Conservation (phyloP, 2,113 vertebrate genomes). For the Rostratula benghalensis region DNA sequence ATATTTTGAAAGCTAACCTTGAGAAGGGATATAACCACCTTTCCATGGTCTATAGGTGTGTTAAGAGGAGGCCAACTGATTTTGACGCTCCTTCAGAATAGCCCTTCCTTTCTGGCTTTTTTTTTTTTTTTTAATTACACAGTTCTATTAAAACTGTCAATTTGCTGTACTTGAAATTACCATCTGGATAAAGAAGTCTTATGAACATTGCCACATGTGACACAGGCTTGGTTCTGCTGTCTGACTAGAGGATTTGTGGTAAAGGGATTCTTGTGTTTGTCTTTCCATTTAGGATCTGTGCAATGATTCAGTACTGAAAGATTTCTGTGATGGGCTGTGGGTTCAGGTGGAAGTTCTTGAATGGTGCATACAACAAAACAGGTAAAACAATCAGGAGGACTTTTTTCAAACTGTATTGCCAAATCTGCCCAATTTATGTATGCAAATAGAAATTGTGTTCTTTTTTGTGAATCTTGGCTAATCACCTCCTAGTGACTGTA, state of each 20-base stretch:
- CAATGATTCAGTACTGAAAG: conserved; percentile 84
- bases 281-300: conserved; percentile 65
- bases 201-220: neutral
- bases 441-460: neutral
- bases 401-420: neutral
- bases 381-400: conserved; percentile 62
- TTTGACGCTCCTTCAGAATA: neutral
- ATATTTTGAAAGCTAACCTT: neutral
- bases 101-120: neutral
- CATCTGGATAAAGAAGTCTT: neutral
- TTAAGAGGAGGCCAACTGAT: neutral
- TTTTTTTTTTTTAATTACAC: neutral
- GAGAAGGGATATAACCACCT: neutral
- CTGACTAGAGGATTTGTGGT: neutral
- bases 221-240: neutral
- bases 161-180: neutral
- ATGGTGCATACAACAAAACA: conserved; percentile 89
- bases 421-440: neutral
- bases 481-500: neutral
- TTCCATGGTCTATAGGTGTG: neutral
- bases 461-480: neutral
- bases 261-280: neutral
- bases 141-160: neutral
- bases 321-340: conserved; percentile 86
- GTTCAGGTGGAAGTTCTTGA: conserved; percentile 88